Evolutionary conservation across 2,113 vertebrate genomes (phyloP).

Genomic region (Myiopsitta monachus): DNA sequence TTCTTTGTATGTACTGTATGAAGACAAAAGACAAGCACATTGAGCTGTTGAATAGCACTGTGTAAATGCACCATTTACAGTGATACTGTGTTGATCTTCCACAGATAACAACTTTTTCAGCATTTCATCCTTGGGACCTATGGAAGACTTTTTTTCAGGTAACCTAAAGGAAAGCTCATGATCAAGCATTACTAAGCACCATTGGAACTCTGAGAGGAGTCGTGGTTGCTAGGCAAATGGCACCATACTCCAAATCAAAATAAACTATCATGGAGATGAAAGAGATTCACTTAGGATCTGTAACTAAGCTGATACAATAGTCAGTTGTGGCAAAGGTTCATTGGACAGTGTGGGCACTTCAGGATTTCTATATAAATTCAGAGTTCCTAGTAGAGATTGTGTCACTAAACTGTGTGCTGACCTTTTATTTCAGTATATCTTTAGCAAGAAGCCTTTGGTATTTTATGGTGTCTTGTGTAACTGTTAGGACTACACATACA

Average conservation of each 20-base stretch:
- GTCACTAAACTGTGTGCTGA: not conserved
- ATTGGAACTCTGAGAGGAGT: not conserved
- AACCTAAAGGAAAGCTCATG: not conserved
- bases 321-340: not conserved
- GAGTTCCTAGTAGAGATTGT: not conserved
- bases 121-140: not conserved
- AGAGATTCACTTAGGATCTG: not conserved
- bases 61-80: not conserved
- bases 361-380: not conserved
- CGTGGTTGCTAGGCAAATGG: not conserved
- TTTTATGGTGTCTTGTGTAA: not conserved
- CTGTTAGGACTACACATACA: not conserved
- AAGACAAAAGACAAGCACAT: not conserved
- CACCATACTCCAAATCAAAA: not conserved
- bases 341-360: rapidly evolving
- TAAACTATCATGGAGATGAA: not conserved
- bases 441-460: not conserved
- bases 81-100: not conserved
- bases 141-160: not conserved
- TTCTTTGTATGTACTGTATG: not conserved
- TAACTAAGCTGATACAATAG: not conserved
- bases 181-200: not conserved
- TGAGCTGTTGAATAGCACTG: not conserved
- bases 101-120: not conserved
- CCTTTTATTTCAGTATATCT: not conserved